Evolutionary conservation across 2,888 invertebrate genomes (phyloP), one percentile per base, ranked within the genome.

Genomic region (Amaurobius ferox): DNA sequence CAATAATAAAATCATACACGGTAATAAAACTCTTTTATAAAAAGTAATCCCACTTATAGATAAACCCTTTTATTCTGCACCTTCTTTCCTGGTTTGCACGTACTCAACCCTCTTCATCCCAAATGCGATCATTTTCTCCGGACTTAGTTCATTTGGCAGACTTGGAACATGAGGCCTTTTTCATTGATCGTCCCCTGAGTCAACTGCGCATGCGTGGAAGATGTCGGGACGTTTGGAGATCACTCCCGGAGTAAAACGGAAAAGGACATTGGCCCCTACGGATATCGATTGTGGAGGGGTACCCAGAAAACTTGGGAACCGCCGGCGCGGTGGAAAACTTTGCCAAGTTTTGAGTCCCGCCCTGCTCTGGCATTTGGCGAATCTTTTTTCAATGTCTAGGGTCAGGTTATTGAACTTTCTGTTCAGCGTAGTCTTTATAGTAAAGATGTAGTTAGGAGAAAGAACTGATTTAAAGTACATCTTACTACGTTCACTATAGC

Each of bases 181-280:
- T 30, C 66, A 66, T 66, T 66, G 66, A 66, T 66, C 66, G 32
- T 19, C 55, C n/a, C 3, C 32, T 29, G 66, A 6, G 64, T 30
- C 16, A 13, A 66, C 19, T 72, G 40, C 77, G 83, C 83, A 66
- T 72, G 83, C 83, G 72, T 28, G 72, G 83, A 77, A 83, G 83
- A 83, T 83, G 83, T 72, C 72, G 83, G 83, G 83, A 83, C 83
- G 66, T 72, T 83, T 55, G 39, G 68, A 66, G 48, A 30, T 30
- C 26, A 61, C 39, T 74, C 55, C 39, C n/a, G 61, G 55, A 68
- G 80, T 55, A 67, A 55, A 48, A 48, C 55, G 23, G 66, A 35
- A 77, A 39, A 83, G 83, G 83, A 23, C 83, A 40, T 77, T 83
- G 83, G 77, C 83, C 83, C 77, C 77, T 76, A 71, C 77, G 71